Conservation (phyloP, 1,140 invertebrate genomes). For the Oncopeltus fasciatus region DNA sequence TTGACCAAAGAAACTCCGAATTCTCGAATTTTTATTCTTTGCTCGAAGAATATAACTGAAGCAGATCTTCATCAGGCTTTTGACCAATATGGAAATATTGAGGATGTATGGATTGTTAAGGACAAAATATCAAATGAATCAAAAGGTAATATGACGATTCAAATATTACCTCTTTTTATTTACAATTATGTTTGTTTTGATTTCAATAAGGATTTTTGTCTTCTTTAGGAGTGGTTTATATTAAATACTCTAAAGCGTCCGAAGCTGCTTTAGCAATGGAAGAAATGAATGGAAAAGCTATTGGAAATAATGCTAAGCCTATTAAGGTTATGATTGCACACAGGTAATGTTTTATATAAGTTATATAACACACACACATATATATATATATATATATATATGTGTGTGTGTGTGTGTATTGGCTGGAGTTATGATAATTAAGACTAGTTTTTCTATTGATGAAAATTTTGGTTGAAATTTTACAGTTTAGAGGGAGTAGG, state of each 20-base stretch:
- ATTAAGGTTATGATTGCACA: slow-evolving; percentile 81
- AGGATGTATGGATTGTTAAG: slow-evolving; percentile 79
- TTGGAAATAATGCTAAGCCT: slow-evolving; percentile 56
- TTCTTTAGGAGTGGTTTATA: slow-evolving; percentile 54
- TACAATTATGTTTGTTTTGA: not conserved
- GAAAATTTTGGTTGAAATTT: too few species aligned
- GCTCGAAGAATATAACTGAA: slow-evolving; percentile 64
- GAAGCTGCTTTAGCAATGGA: slow-evolving; percentile 70
- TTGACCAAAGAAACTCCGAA: slow-evolving; percentile 49
- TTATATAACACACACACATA: too few species aligned
- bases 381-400: too few species aligned
- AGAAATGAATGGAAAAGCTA: slow-evolving; percentile 69
- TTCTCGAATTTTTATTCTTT: slow-evolving; percentile 75
- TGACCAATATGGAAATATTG: slow-evolving; percentile 65
- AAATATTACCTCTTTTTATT: not conserved
- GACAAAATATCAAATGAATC: slow-evolving; percentile 69
- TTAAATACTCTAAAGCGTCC: slow-evolving; percentile 73
- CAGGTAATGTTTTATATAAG: slow-evolving; percentile 34
- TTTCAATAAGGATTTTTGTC: not conserved
- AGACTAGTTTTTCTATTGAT: too few species aligned
- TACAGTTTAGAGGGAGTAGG: too few species aligned
- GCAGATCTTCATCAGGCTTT: slow-evolving; percentile 66
- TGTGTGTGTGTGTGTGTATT: too few species aligned
- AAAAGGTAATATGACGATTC: slow-evolving; percentile 48
- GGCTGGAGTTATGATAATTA: too few species aligned